A percentile compares a stretch with the other conserved stretches of the same genome.
Evolutionary conservation across 2,888 invertebrate genomes (phyloP).

Genomic region (Sycophila texana): DNA sequence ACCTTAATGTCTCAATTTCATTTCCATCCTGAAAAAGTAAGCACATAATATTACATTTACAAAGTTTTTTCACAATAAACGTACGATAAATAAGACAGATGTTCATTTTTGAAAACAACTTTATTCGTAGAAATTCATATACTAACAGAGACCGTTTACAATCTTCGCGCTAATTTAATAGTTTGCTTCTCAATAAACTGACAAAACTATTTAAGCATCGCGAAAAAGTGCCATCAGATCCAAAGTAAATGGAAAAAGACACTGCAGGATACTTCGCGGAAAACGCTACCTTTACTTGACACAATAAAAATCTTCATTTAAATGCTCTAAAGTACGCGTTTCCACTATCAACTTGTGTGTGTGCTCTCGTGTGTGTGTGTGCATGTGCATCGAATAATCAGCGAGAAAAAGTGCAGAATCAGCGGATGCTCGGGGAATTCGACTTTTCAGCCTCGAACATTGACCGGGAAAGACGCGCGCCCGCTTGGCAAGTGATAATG

Average conservation of each 20-base stretch:
- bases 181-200: conserved; percentile 3
- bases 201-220: not conserved
- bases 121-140: conserved; percentile 68
- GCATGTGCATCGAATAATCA: not conserved
- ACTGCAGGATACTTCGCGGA: conserved; percentile 11
- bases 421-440: not conserved
- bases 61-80: not conserved
- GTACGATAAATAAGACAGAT: not conserved
- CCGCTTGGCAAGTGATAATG: conserved; percentile 4
- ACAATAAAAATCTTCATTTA: not conserved
- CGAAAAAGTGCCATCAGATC: conserved; percentile 33
- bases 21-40: not conserved
- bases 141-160: conserved; percentile 64
- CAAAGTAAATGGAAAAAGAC: conserved; percentile 25
- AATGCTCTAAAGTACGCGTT: not conserved
- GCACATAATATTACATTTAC: not conserved
- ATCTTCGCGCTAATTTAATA: conserved; percentile 58
- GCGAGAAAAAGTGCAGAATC: not conserved
- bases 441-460: conserved; percentile 1
- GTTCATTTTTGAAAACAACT: conserved; percentile 69
- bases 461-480: conserved; percentile 13
- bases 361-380: not conserved
- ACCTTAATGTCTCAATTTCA: conserved; percentile 34
- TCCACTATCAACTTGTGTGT: not conserved
- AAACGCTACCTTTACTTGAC: not conserved